phyloP scores from a whole-genome alignment of 2,113 vertebrate species.

The Tretioscincus oriximinensis region DNA sequence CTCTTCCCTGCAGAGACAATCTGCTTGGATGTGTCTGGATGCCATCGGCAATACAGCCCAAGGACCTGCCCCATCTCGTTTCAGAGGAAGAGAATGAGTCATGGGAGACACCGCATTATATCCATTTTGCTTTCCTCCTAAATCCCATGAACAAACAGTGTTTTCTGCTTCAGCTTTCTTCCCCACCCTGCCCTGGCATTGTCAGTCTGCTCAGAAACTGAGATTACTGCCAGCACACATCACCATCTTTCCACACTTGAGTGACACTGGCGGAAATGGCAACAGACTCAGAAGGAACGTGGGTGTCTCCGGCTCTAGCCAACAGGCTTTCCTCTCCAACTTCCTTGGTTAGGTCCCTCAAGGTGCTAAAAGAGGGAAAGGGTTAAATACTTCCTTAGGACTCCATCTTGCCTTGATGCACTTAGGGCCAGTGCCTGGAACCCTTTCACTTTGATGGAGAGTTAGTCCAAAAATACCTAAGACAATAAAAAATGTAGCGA shows the following conservation, averaged over 20 bases:
- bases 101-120: neutral
- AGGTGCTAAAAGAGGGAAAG: neutral
- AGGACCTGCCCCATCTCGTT: neutral
- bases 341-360: neutral
- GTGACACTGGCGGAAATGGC: neutral
- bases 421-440: too few species aligned
- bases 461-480: too few species aligned
- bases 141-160: neutral
- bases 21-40: neutral
- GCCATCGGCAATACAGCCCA: neutral
- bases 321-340: neutral
- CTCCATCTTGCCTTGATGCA: neutral
- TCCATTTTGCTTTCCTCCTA: neutral
- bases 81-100: conserved; percentile 9
- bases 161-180: neutral
- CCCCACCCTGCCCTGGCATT: neutral
- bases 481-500: too few species aligned
- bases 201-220: neutral
- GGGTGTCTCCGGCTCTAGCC: neutral
- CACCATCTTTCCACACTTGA: neutral
- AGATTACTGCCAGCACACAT: neutral
- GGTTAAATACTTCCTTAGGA: too few species aligned
- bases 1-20: neutral
- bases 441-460: too few species aligned
- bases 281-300: neutral